These are phyloP conservation scores for Meiosimyza decipiens DNA, from an alignment of 2,888 invertebrate species.

Conservation along the genomic window DNA sequence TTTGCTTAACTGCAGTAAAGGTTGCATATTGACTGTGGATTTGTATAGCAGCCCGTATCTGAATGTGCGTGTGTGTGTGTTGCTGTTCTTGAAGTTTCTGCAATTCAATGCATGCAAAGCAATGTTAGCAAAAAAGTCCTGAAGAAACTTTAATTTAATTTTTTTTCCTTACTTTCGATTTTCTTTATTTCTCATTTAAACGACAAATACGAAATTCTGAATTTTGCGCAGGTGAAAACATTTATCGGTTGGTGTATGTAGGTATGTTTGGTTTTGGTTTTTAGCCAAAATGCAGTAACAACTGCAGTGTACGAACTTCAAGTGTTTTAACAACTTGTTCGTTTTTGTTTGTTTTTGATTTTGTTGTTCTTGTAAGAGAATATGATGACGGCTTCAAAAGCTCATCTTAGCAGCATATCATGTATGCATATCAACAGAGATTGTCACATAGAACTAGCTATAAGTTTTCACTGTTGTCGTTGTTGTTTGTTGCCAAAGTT, in stretches of 20 bases:
- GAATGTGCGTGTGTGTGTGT: too few relatives aligned
- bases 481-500: neutral
- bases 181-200: too few relatives aligned
- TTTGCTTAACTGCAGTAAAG: neutral
- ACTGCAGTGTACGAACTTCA: neutral
- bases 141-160: too few relatives aligned
- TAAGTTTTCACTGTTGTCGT: slow-evolving; percentile 8
- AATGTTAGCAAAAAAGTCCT: too few relatives aligned
- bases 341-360: slow-evolving; percentile 15
- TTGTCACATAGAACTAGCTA: slow-evolving; percentile 30
- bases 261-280: neutral
- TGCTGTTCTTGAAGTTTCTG: slow-evolving; percentile 7
- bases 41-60: neutral
- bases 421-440: slow-evolving; percentile 31
- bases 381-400: neutral
- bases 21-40: neutral
- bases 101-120: neutral
- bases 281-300: too few relatives aligned
- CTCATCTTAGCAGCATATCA: slow-evolving; percentile 30
- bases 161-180: too few relatives aligned
- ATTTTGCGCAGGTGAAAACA: slow-evolving; percentile 4
- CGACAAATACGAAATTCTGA: neutral
- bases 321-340: neutral
- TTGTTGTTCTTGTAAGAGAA: slow-evolving; percentile 4
- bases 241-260: neutral